Evolutionary conservation across 1,140 invertebrate species (phyloP).

Genomic region (Aphaenogaster rudis): DNA sequence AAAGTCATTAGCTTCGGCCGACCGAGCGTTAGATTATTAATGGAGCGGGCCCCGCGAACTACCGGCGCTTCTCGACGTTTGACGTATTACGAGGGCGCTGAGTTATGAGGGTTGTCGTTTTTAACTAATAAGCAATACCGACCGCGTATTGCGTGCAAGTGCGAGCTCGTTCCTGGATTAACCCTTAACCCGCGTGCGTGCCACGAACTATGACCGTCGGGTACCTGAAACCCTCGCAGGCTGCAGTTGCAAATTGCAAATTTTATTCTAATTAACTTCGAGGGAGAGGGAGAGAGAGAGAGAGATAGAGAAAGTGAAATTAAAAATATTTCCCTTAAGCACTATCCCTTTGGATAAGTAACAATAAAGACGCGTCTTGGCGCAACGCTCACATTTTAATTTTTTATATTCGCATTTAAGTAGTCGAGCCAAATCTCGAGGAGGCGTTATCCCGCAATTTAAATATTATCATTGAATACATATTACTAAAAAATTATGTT

Average conservation of each 20-base stretch:
- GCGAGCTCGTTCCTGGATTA: slow-evolving; percentile 39
- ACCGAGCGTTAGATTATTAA: slow-evolving; percentile 63
- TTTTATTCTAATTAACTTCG: slow-evolving; percentile 29
- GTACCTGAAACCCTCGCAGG: background rate
- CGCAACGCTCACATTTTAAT: background rate
- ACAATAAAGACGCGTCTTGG: background rate
- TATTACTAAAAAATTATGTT: background rate
- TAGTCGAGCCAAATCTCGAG: background rate
- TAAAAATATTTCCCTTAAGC: background rate
- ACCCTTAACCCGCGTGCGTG: slow-evolving; percentile 29
- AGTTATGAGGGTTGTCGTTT: slow-evolving; percentile 60
- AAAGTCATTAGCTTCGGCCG: slow-evolving; percentile 62
- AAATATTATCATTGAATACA: background rate
- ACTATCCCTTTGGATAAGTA: background rate
- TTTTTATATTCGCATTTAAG: background rate
- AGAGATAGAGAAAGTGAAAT: background rate
- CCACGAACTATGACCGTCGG: background rate
- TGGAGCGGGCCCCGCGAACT: slow-evolving; percentile 46
- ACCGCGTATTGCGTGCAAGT: slow-evolving; percentile 13
- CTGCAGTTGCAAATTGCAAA: slow-evolving; percentile 6
- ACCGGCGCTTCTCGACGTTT: slow-evolving; percentile 59
- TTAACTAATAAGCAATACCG: slow-evolving; percentile 63
- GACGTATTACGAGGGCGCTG: slow-evolving; percentile 58
- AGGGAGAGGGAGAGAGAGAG: background rate
- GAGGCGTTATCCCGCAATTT: background rate